Conservation (phyloP, 2,113 vertebrate genomes). For the Smithornis capensis region DNA sequence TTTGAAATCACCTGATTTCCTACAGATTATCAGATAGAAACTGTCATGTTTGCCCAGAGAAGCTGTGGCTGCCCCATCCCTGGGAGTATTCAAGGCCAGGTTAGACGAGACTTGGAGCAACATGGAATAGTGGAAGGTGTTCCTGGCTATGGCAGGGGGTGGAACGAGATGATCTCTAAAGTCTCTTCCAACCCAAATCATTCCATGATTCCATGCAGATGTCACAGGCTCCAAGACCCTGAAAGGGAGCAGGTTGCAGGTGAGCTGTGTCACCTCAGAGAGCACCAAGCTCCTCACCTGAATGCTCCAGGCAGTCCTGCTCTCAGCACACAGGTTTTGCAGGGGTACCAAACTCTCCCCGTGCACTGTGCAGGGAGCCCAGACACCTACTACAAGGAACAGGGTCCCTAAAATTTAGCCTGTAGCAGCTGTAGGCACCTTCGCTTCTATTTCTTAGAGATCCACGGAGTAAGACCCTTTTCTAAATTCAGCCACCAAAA, state of each 20-base stretch:
- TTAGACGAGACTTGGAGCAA: accelerated
- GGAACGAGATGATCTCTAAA: not conserved
- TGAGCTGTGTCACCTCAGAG: not conserved
- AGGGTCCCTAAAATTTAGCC: not conserved
- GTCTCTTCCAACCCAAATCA: not conserved
- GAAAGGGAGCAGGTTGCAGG: not conserved
- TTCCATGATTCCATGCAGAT: not conserved
- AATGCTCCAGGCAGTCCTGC: not conserved
- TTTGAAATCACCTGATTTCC: not conserved
- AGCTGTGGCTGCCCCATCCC: not conserved
- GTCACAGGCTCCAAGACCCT: not conserved
- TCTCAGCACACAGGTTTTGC: not conserved
- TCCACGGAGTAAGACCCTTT: not conserved
- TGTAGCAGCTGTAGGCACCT: not conserved
- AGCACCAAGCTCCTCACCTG: not conserved
- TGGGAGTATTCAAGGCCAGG: not conserved
- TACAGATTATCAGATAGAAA: not conserved
- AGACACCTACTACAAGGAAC: not conserved
- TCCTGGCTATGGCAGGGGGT: not conserved
- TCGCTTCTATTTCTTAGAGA: not conserved
- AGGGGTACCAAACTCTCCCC: not conserved
- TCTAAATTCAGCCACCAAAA: not conserved
- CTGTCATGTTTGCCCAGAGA: not conserved
- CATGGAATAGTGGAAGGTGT: not conserved
- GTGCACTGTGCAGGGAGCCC: not conserved